A percentile compares a stretch with the other conserved stretches of the same genome.
Conservation (phyloP, 2,888 invertebrate genomes). For the Lasioglossum leucozonium region DNA sequence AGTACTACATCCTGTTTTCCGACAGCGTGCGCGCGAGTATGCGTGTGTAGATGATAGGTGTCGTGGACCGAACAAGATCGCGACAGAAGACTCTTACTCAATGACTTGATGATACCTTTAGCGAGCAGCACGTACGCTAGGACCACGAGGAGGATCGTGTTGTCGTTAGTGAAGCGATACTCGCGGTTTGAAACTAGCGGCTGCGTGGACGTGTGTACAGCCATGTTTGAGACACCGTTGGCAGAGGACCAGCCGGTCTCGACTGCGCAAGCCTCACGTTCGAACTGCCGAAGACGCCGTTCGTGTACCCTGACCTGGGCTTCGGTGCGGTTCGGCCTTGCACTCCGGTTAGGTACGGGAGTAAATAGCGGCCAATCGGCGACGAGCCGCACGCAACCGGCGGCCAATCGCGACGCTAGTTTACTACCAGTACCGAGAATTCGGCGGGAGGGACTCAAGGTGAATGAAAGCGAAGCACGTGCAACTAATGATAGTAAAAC, state of each 20-base stretch:
- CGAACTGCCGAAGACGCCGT: constrained; percentile 68
- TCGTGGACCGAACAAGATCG: constrained; percentile 10
- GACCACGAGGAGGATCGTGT: constrained; percentile 59
- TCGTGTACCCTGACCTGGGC: constrained; percentile 63
- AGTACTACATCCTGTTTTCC: constrained; percentile 72
- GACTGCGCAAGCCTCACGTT: constrained; percentile 71
- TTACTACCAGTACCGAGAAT: constrained; percentile 51
- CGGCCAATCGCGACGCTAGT: constrained; percentile 57
- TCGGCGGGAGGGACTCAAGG: constrained; percentile 72
- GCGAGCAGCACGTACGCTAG: constrained; percentile 63
- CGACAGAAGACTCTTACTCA: background rate
- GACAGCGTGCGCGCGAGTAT: background rate
- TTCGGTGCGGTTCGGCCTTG: constrained; percentile 59
- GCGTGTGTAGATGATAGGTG: background rate
- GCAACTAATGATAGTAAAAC: constrained; percentile 69
- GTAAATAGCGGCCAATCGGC: constrained; percentile 57
- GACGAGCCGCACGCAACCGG: constrained; percentile 19
- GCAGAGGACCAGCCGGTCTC: constrained; percentile 28
- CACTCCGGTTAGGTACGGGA: constrained; percentile 51
- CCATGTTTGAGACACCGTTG: constrained; percentile 59
- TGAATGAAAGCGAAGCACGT: constrained; percentile 73
- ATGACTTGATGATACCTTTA: constrained; percentile 67
- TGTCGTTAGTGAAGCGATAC: constrained; percentile 44
- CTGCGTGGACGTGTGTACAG: constrained; percentile 55
- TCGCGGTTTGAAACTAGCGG: constrained; percentile 60